Evolutionary conservation across 2,888 invertebrate species (phyloP), one percentile per base, ranked within the genome.

Genomic region (Colostygia pectinataria): DNA sequence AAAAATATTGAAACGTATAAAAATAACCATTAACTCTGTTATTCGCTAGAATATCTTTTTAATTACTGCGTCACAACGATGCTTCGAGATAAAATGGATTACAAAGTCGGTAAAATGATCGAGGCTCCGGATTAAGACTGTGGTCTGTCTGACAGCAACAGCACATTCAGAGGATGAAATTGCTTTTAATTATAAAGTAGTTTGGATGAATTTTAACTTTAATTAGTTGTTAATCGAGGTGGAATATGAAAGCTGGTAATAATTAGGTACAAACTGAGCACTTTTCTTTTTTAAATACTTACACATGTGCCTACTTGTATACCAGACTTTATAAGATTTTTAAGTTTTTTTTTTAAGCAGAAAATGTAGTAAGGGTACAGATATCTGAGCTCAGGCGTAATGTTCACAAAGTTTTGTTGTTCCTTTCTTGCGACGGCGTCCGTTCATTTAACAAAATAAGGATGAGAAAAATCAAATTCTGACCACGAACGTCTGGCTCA

Each of bases 391-490:
- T 55, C 63, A 65, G 59, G 38, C 34, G 67, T 74, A 67, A 79
- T 84, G 78, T 83, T 84, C 71, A 83, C 80, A 74, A 73, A 83
- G 66, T 80, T 77, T 85, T 89, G 86, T 86, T 83, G 75, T 87
- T 84, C 83, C 83, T 85, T 87, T 91, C 89, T 87, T 84, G 86
- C 87, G 84, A 79, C 81, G 78, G 83, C 89, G 88, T 85, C 89
- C 91, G 90, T 93, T 91, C 93, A 94, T 90, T 94, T 82, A 72
- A 82, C 87, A 81, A 87, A 86, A 86, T 85, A 88, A 99, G 98
- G 98, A 99, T 92, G 99, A 99, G 94, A 99, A 98, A 94, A 98
- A 97, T 92, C 98, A 98, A 94, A 97, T 98, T 92, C 95, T 98
- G 92, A 97, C 97, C 85, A 97, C 98, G 91, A 98, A 98, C 93